A percentile compares a stretch with the other conserved stretches of the same genome.
These are phyloP conservation scores for Neolamprologus toae DNA, from an alignment of 2,113 vertebrate genomes.

Conservation along the genomic window DNA sequence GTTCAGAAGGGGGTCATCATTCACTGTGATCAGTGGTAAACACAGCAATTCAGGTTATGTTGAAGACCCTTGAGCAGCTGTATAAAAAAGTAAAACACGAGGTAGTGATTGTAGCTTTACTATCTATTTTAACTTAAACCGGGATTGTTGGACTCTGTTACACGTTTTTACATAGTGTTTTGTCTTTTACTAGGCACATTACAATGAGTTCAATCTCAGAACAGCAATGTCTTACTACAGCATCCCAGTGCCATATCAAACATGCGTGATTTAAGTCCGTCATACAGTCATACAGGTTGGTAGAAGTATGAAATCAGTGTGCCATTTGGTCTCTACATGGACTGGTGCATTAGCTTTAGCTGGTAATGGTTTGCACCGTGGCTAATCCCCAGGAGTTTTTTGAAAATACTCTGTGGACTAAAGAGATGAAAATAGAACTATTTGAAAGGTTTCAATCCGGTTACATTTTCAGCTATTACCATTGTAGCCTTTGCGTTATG, in stretches of 20 bases:
- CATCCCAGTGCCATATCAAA: neutral
- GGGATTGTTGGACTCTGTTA: neutral
- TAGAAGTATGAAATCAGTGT: neutral
- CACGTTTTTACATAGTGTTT: neutral
- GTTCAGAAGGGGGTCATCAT: neutral
- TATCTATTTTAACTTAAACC: neutral
- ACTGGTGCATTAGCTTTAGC: neutral
- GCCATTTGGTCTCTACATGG: neutral
- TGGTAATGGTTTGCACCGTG: neutral
- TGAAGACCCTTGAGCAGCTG: neutral
- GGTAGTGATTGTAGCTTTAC: neutral
- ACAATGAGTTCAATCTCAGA: neutral
- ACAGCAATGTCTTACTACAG: neutral
- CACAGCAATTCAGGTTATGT: neutral
- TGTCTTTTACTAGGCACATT: neutral
- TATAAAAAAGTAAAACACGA: neutral
- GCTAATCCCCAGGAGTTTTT: neutral
- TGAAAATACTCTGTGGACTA: neutral
- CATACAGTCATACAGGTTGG: neutral
- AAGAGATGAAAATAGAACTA: neutral
- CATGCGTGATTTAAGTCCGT: neutral
- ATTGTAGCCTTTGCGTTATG: neutral
- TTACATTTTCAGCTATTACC: neutral
- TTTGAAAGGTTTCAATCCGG: neutral
- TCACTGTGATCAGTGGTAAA: neutral